Percentiles rank a stretch among this genome's conserved stretches.
Evolutionary conservation across 1,140 invertebrate species (phyloP).

Genomic region (Drosophila ambigua): DNA sequence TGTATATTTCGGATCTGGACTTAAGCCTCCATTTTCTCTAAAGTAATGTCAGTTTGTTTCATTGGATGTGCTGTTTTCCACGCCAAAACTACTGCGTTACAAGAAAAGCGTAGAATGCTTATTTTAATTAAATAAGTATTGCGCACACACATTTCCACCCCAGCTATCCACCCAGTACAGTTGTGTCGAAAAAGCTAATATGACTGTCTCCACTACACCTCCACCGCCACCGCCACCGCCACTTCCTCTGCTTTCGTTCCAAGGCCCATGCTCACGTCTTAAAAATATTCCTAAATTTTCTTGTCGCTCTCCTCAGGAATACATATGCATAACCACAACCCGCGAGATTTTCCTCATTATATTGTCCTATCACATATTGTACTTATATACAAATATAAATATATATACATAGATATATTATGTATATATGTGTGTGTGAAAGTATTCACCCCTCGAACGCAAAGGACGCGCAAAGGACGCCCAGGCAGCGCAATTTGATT

Average conservation of each 20-base stretch:
- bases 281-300: constrained; percentile 38
- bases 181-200: constrained; percentile 22
- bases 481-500: constrained; percentile 52
- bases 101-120: constrained; percentile 27
- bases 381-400: constrained; percentile 1
- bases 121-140: constrained; percentile 47
- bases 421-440: constrained; percentile 4
- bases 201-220: neutral
- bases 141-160: neutral
- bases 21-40: too few species aligned
- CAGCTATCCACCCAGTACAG: constrained; percentile 28
- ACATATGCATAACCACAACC: constrained; percentile 26
- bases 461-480: constrained; percentile 26
- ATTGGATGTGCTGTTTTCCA: neutral
- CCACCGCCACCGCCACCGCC: constrained; percentile 18
- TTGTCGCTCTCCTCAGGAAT: constrained; percentile 27
- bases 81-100: constrained; percentile 4
- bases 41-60: too few species aligned
- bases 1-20: too few species aligned
- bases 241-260: constrained; percentile 9
- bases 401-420: constrained; percentile 13
- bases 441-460: constrained; percentile 17
- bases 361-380: constrained; percentile 13
- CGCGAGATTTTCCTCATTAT: constrained; percentile 56
- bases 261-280: constrained; percentile 19